Evolutionary conservation across 2,888 invertebrate genomes (phyloP), one percentile per base, ranked within the genome.

Genomic region (Eupsilia transversa): DNA sequence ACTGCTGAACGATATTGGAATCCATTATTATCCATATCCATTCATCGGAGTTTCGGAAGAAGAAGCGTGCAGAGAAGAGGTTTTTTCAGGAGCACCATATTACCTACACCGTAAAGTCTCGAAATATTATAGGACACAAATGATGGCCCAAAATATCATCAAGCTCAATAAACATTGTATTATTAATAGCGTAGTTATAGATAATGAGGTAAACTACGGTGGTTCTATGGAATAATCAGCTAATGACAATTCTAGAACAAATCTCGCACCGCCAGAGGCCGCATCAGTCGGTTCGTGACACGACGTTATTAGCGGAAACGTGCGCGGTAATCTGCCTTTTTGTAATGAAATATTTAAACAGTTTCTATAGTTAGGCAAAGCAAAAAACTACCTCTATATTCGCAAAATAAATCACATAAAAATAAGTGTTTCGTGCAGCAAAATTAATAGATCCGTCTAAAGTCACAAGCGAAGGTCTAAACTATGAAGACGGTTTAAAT

Each of bases 231-330:
- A 74, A 84, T 63, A 74, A 79, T 56, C 43, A 67, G 57, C 49
- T 59, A 84, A 78, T 72, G 56, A 69, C 41, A 54, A 80, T 54
- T 69, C 52, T 66, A 54, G 60, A 69, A 77, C 72, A 64, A 80
- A 83, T 81, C 73, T 72, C 74, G 80, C 72, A 54, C 65, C 76
- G 66, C 70, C 68, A 81, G 85, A 86, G 83, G 87, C 79, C 86
- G 84, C 86, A 85, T 82, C 84, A 79, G 63, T 49, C 66, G 86
- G 89, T 89, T 87, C 94, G 93, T 94, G 94, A 90, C 91, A 77
- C 60, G 74, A 79, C 71, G 84, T 90, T 91, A 92, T 93, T 93
- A 93, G 85, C 87, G 74, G 77, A 85, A 87, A 80, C 84, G 73
- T 71, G 71, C 69, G 65, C 72, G 30, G 69, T 70, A 81, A 74